These are phyloP conservation scores for Hydractinia echinata DNA, from an alignment of 30 jellyfish, hydroid and myxozoan species.

Conservation along the genomic window DNA sequence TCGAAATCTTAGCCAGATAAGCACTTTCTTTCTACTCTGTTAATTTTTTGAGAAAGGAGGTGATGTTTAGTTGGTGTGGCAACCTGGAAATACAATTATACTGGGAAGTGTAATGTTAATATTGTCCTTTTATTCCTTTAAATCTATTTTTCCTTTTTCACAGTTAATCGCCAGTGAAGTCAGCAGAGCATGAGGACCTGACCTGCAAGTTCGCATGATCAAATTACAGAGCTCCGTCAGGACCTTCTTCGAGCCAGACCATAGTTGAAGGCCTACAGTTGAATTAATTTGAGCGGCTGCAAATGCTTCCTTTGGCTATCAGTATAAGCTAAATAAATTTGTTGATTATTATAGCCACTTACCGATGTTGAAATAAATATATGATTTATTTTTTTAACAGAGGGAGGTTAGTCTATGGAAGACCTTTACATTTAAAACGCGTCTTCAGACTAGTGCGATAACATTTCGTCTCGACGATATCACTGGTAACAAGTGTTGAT, in stretches of 20 bases:
- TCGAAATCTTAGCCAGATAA: slow-evolving; percentile 1
- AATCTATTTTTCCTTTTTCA: neutral
- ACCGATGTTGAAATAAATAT: too few relatives aligned
- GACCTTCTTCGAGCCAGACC: slow-evolving; percentile 67
- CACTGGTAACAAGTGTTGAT: slow-evolving; percentile 93
- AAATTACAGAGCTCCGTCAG: slow-evolving; percentile 91
- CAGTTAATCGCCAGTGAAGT: slow-evolving; percentile 25
- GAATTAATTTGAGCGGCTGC: slow-evolving; percentile 94
- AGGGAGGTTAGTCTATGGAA: slow-evolving; percentile 93
- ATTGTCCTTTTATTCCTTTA: too few relatives aligned
- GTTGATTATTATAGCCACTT: neutral
- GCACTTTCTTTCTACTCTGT: neutral
- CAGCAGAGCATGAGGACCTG: slow-evolving; percentile 51
- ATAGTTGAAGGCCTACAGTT: slow-evolving; percentile 67
- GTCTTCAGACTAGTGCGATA: slow-evolving; percentile 73
- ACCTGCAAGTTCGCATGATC: slow-evolving; percentile 87
- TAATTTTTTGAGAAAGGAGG: too few relatives aligned
- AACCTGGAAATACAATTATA: too few relatives aligned
- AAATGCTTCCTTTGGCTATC: slow-evolving; percentile 81
- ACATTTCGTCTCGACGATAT: slow-evolving; percentile 91
- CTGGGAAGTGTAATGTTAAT: too few relatives aligned
- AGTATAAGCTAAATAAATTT: slow-evolving; percentile 23
- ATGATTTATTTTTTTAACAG: slow-evolving; percentile 29
- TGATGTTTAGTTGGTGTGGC: too few relatives aligned
- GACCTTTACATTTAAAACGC: slow-evolving; percentile 91